A percentile compares a stretch with the other conserved stretches of the same genome.
Evolutionary conservation across 2,888 invertebrate genomes (phyloP).

Genomic region (Cantharis lateralis): DNA sequence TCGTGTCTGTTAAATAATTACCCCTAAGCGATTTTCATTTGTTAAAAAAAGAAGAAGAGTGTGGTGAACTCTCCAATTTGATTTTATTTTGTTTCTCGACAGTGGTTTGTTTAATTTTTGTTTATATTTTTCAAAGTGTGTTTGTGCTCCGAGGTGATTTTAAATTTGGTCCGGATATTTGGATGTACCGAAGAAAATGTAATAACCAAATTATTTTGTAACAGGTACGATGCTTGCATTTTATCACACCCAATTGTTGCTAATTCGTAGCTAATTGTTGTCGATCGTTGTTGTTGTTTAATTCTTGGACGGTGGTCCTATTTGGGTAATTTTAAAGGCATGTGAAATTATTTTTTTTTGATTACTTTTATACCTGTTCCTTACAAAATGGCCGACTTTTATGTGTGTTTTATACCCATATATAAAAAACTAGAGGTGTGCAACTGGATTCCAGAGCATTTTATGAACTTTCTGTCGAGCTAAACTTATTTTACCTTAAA

Average conservation of each 20-base stretch:
- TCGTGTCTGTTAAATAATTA: background rate
- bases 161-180: constrained; percentile 4
- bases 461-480: constrained; percentile 16
- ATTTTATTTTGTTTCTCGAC: background rate
- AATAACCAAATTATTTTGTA: constrained; percentile 9
- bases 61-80: background rate
- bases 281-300: background rate
- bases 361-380: constrained; percentile 34
- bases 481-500: background rate
- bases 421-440: constrained; percentile 34
- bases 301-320: background rate
- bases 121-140: background rate
- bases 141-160: constrained; percentile 6
- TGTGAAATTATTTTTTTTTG: constrained; percentile 20
- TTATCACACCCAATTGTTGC: background rate
- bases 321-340: constrained; percentile 7
- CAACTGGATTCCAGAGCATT: constrained; percentile 34
- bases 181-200: constrained; percentile 19
- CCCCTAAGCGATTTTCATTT: background rate
- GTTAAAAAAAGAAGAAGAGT: background rate
- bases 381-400: constrained; percentile 36
- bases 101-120: background rate
- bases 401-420: constrained; percentile 34
- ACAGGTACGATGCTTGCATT: constrained; percentile 14
- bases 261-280: constrained; percentile 7